phyloP scores from a whole-genome alignment of 2,888 invertebrate species.

The Tanytarsus gracilentus region DNA sequence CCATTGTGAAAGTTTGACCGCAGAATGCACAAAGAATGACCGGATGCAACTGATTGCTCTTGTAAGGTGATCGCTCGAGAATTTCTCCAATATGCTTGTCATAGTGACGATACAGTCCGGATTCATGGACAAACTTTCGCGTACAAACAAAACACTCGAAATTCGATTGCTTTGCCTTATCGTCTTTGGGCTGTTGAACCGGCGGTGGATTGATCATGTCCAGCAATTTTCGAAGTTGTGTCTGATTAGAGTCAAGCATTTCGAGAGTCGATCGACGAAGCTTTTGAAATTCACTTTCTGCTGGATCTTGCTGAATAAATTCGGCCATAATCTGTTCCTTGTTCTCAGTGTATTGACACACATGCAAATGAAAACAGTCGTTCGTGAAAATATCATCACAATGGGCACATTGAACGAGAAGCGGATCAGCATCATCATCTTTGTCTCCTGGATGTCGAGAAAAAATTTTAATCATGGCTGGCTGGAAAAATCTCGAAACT shows the following conservation, averaged over 20 bases:
- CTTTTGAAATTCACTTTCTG: background rate
- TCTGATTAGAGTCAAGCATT: background rate
- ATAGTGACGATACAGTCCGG: constrained; percentile 41
- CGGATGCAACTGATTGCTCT: constrained; percentile 30
- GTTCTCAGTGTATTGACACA: constrained; percentile 35
- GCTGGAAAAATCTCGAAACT: too few relatives aligned
- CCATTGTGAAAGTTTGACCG: constrained; percentile 38
- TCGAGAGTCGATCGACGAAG: background rate
- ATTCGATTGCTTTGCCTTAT: background rate
- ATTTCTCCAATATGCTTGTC: constrained; percentile 41
- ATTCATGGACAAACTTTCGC: constrained; percentile 42
- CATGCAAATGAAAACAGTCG: constrained; percentile 35
- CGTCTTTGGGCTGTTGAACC: background rate
- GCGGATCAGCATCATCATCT: too few relatives aligned
- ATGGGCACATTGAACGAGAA: constrained; percentile 36
- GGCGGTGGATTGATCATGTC: background rate
- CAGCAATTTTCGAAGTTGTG: background rate
- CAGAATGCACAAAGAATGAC: constrained; percentile 39
- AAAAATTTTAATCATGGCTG: too few relatives aligned
- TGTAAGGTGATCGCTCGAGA: constrained; percentile 34
- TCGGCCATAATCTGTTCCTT: constrained; percentile 33
- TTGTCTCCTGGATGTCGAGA: too few relatives aligned
- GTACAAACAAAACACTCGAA: constrained; percentile 40
- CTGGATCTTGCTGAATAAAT: constrained; percentile 9
- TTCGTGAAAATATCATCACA: constrained; percentile 36